phyloP scores from a whole-genome alignment of 2,888 invertebrate species.

The Drosophila mayaguana region DNA sequence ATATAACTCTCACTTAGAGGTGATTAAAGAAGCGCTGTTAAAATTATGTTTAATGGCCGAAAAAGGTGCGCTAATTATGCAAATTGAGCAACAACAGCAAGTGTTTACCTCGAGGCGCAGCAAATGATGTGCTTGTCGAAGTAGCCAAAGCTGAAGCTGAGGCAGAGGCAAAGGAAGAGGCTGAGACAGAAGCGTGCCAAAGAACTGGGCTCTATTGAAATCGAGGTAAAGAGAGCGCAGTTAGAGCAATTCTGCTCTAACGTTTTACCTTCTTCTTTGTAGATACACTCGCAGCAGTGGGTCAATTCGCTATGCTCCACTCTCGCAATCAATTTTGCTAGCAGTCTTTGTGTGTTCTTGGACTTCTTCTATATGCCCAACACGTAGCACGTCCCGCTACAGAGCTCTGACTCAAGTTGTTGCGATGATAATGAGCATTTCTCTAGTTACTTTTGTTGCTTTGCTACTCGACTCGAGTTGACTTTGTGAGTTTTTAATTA shows the following conservation, averaged over 20 bases:
- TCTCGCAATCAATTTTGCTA: conserved; percentile 68
- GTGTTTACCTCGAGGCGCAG: conserved; percentile 32
- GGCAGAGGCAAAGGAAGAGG: not conserved
- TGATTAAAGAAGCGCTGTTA: conserved; percentile 52
- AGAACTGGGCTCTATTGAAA: conserved; percentile 50
- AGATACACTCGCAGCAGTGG: conserved; percentile 52
- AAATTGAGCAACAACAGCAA: conserved; percentile 57
- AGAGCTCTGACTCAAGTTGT: conserved; percentile 3
- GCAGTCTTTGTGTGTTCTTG: conserved; percentile 25
- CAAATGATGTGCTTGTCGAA: conserved; percentile 13
- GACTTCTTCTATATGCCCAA: conserved; percentile 38
- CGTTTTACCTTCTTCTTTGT: conserved; percentile 11
- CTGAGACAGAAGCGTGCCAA: conserved; percentile 53
- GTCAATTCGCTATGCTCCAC: conserved; percentile 60
- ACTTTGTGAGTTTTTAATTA: conserved; percentile 60
- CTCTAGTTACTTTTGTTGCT: conserved; percentile 59
- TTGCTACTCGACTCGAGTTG: conserved; percentile 23
- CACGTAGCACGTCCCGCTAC: conserved; percentile 55
- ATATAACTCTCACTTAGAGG: conserved; percentile 69
- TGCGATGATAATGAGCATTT: conserved; percentile 65
- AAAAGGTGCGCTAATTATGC: conserved; percentile 70
- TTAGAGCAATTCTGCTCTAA: conserved; percentile 63
- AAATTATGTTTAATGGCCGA: conserved; percentile 39
- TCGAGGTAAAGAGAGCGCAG: conserved; percentile 64
- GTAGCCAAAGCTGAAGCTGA: not conserved